Evolutionary conservation across 1,140 invertebrate genomes (phyloP), one percentile per base, ranked within the genome.

Genomic region (Parasteatoda tepidariorum): DNA sequence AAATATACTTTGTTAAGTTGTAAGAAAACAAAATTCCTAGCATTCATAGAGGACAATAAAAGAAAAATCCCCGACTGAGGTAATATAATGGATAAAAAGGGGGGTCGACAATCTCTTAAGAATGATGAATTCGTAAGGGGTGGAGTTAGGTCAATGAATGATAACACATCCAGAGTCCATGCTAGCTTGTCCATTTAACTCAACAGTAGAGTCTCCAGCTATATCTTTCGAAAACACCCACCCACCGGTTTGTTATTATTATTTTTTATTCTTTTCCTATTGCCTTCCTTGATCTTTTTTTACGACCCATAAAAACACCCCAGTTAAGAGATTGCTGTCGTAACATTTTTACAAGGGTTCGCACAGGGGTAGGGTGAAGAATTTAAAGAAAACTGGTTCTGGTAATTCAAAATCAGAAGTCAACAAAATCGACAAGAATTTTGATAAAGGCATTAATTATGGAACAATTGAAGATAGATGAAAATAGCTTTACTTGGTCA

Each of bases 301-400:
- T 78, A 78, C 41, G 74, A 66, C 34, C 57, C 26, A 78, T 61
- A 61, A 78, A 78, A 78, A 78, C 55, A 22, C 22, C 15, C 7
- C n/a, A 31, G 26, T 66, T 48, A 57, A 66, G 38, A 64, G 74
- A 78, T 66, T 66, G 61, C 18, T 48, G 74, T 76, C 38, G 34
- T 66, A 78, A 66, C 55, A 59, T 76, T 76, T 33, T 54, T n/a
- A 22, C 3, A n/a, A 18, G 9, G 13, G 61, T 31, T 66, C 62
- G 30, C 24, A 62, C 28, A 31, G 0, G 5, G 4, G 13, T 22
- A 57, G 24, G 18, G 18, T 22, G 9, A 6, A 22, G 28, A 61
- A 61, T 61, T 24, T 13, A 11, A 22, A 61, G 59, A 26, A 22
- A 61, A 22, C 22, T 28, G 22, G 28, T 62, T 13, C 7, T 62